Evolutionary conservation across 2,888 invertebrate species (phyloP), one percentile per base, ranked within the genome.

Genomic region (Tipula lateralis): DNA sequence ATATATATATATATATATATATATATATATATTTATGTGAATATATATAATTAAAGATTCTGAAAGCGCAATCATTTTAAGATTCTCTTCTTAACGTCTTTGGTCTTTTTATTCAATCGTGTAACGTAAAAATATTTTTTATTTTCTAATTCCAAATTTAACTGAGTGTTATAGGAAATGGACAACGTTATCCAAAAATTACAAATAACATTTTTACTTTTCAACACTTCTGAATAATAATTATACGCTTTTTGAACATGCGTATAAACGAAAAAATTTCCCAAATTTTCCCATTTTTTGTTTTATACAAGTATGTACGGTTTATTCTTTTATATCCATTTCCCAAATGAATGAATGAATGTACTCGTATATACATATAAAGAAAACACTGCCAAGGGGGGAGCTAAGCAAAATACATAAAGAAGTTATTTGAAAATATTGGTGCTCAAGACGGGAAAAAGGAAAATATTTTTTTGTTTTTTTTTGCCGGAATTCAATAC

Each of bases 151-250:
- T 66, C 24, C 24, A 0, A 9, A 66, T 66, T 66, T 66, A 66
- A 66, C 66, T 66, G 66, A 66, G 66, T 66, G 66, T 24, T 66
- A 66, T 24, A 9, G 19, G 24, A 66, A 66, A 66, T 24, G 66
- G 66, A 66, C 66, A 19, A 66, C 66, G 24, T 66, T 66, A 66
- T 19, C 66, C 24, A 13, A 66, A 24, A 24, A 24, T 66, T 66
- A 66, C 66, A 24, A 66, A 24, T 13, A 24, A 66, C 66, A 66
- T 66, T 66, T 66, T 66, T 24, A 12, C 66, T 66, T 66, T 66
- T 66, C 66, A 66, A 66, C 66, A 66, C 66, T 66, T 66, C 66
- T 9, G 66, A 66, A 66, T 66, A 66, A 66, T 66, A 66, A 66
- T 66, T 66, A 66, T 66, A 66, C 66, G 66, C 24, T 24, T 66